Conservation (phyloP, 2,797 vertebrate species). For the Tiaroga cobitis region DNA sequence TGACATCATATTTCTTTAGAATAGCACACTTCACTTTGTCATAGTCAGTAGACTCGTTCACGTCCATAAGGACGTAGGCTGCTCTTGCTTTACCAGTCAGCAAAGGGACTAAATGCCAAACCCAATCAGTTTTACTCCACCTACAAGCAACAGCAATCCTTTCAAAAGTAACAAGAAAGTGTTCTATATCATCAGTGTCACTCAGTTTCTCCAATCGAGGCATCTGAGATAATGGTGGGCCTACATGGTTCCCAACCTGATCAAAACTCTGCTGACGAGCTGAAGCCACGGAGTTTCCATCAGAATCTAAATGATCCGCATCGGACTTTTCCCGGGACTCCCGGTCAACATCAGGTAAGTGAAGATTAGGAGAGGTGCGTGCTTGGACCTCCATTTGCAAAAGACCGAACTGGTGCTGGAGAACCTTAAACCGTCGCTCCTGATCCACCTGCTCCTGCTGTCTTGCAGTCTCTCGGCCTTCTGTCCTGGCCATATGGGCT, state of each 20-base stretch:
- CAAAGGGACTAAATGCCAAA: not conserved
- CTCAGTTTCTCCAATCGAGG: too few species aligned
- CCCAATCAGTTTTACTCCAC: too few species aligned
- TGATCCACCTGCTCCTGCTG: too few species aligned
- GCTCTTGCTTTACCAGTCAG: not conserved
- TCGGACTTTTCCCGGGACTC: not conserved
- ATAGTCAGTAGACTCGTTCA: not conserved
- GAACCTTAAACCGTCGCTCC: too few species aligned
- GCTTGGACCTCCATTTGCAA: not conserved
- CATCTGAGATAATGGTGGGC: not conserved
- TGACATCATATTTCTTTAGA: not conserved
- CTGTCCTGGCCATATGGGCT: not conserved
- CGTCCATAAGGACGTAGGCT: slow-evolving; percentile 6
- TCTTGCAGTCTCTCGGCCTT: not conserved
- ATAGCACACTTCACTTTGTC: too few species aligned
- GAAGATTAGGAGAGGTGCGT: not conserved
- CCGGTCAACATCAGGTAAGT: not conserved
- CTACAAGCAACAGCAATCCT: not conserved
- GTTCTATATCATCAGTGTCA: slow-evolving; percentile 6
- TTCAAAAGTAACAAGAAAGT: slow-evolving; percentile 8
- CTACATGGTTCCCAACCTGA: too few species aligned
- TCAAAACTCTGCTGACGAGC: not conserved
- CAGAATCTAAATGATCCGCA: not conserved
- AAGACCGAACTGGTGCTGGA: too few species aligned
- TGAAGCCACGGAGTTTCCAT: too few species aligned